These are phyloP conservation scores for Eretmocerus hayati DNA, from an alignment of 2,888 invertebrate species.

Conservation along the genomic window DNA sequence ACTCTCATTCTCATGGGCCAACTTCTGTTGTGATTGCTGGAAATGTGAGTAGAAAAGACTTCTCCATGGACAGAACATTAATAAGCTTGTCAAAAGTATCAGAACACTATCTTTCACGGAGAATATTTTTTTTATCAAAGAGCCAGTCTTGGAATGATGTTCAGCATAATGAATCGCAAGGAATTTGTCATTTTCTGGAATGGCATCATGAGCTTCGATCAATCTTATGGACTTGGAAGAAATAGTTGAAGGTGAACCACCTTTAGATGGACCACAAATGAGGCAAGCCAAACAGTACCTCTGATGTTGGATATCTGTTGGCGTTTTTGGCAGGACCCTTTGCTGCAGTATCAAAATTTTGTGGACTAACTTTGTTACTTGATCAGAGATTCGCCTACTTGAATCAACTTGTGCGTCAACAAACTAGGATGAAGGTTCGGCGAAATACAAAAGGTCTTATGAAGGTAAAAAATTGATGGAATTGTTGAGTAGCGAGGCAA, in stretches of 20 bases:
- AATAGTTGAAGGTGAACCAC: not conserved
- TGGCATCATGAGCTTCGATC: slow-evolving; percentile 36
- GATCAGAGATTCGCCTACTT: slow-evolving; percentile 37
- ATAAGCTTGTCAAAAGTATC: no score
- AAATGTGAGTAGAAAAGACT: no score
- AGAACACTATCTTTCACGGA: no score
- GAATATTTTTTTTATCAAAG: no score
- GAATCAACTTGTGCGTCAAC: slow-evolving; percentile 19
- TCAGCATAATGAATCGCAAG: slow-evolving; percentile 22
- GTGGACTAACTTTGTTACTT: slow-evolving; percentile 31
- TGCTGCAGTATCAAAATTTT: slow-evolving; percentile 32
- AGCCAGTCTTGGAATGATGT: no score
- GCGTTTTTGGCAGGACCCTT: slow-evolving; percentile 29
- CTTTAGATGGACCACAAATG: not conserved
- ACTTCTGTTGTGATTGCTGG: no score
- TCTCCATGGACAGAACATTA: no score
- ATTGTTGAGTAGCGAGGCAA: no score
- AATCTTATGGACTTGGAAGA: slow-evolving; percentile 1
- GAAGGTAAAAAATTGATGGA: no score
- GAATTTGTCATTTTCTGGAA: slow-evolving; percentile 36
- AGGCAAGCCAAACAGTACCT: slow-evolving; percentile 12
- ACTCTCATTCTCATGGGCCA: no score
- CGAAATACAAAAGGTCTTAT: not conserved
- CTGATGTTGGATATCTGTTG: slow-evolving; percentile 26
- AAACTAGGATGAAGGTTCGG: not conserved